Base-by-base conservation (phyloP, 2,797 vertebrate genomes). In the Iguana delicatissima region DNA sequence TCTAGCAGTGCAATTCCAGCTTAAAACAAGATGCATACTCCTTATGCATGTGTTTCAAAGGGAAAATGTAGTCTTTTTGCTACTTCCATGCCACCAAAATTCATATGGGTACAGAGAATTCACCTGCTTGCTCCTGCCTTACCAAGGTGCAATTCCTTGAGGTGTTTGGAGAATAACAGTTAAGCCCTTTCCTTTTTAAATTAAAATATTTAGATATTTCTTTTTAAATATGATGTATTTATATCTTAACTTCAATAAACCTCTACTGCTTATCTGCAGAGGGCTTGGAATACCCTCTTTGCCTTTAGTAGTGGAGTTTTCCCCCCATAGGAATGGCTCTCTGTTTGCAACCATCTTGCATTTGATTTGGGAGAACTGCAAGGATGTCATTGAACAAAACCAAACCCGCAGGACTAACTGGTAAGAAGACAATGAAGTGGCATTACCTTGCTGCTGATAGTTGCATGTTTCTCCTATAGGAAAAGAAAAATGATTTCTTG, bases 361-460 rank as follows among this genome's bases (percentile, higher is more conserved):
- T 57, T 73, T 57, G 64, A 38, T 29, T 22, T 1, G 69, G 32
- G 14, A 73, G 29, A 24, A 3, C 8, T 8, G 38, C 38, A 77
- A 77, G 38, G 76, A 20, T 77, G 22, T 42, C 20, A 46, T 32
- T 10, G 32, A 2, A 13, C 52, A 24, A 46, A 46, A 13, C 20
- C 62, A 64, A n/a, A 3, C 38, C 24, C 13, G 22, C 46, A 67
- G 24, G 38, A 12, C 38, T 86, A 24, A 46, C 64, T 32, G 46
- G 29, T 9, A 72, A 80, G 2, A 18, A 16, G 64, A 26, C 8
- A 42, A n/a, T 29, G 80, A n/a, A 67, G 18, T 26, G 7, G 32
- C 32, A 22, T 52, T 77, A 92, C 91, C 91, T 84, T 89, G 59
- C 6, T 10, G 62, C 24, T 62, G 74, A 72, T 79, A 84, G n/a